phyloP scores from a whole-genome alignment of 2,113 vertebrate species.

The Aythya baeri region DNA sequence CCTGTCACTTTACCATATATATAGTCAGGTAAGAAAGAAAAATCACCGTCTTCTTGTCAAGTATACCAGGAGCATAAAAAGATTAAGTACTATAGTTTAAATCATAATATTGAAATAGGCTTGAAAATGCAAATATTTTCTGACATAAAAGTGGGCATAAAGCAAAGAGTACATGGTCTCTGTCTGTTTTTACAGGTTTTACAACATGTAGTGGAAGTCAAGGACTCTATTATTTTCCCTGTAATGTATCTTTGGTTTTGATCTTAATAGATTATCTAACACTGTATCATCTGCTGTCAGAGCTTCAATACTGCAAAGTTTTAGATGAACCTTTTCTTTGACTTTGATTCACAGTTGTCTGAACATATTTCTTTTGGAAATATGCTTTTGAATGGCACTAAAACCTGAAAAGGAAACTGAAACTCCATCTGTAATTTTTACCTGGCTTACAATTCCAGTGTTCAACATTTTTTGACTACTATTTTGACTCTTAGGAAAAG shows the following conservation, averaged over 20 bases:
- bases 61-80: background rate
- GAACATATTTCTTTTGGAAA: background rate
- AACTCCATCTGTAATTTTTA: background rate
- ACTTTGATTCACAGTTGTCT: background rate
- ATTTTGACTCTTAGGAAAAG: background rate
- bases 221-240: background rate
- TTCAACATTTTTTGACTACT: background rate
- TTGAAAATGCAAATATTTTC: conserved; percentile 30
- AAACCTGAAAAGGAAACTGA: background rate
- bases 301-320: background rate
- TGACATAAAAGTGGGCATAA: background rate
- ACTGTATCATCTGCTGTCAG: background rate
- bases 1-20: background rate
- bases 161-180: background rate
- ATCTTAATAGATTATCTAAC: background rate
- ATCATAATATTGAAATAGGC: background rate
- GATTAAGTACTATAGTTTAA: conserved; percentile 20
- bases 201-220: background rate
- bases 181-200: background rate
- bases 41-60: background rate
- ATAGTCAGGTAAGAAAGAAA: background rate
- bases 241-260: background rate
- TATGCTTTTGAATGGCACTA: background rate
- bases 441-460: background rate
- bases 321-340: background rate